Evolutionary conservation across 2,888 invertebrate genomes (phyloP).

Genomic region (Drosophila imparisetae): DNA sequence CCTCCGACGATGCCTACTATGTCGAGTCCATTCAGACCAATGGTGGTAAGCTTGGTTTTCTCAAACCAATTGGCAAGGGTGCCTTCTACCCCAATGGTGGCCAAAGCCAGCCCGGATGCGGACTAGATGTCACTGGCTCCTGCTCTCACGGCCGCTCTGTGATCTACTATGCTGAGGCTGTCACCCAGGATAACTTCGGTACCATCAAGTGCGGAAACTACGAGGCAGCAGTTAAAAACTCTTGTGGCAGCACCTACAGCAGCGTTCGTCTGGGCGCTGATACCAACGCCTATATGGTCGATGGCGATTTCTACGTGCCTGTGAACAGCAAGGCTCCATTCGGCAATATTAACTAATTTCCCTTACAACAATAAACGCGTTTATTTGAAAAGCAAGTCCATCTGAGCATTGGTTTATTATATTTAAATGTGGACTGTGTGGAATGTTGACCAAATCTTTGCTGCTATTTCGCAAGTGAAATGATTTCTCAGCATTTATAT

Average conservation of each 20-base stretch:
- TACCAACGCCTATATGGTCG: slow-evolving; percentile 60
- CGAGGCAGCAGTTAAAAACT: slow-evolving; percentile 72
- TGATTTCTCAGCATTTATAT: not conserved
- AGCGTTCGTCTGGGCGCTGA: slow-evolving; percentile 66
- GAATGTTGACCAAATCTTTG: not conserved
- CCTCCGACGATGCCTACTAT: slow-evolving; percentile 70
- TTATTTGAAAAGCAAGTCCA: not conserved
- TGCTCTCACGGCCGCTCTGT: slow-evolving; percentile 85
- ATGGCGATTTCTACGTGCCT: slow-evolving; percentile 72
- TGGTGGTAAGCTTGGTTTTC: slow-evolving; percentile 73
- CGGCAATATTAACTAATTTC: slow-evolving; percentile 48
- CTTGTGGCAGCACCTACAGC: slow-evolving; percentile 60
- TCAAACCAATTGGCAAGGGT: slow-evolving; percentile 82
- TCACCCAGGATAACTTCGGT: slow-evolving; percentile 65
- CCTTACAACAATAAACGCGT: not conserved
- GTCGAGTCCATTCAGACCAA: slow-evolving; percentile 82
- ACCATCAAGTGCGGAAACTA: slow-evolving; percentile 60
- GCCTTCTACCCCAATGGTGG: slow-evolving; percentile 86
- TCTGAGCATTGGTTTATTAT: slow-evolving; percentile 52
- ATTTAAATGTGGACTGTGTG: not conserved
- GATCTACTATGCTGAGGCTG: slow-evolving; percentile 84
- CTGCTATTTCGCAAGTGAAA: not conserved
- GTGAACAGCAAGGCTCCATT: slow-evolving; percentile 65
- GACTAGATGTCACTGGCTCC: slow-evolving; percentile 76
- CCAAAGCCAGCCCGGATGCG: slow-evolving; percentile 86